A percentile compares a stretch with the other conserved stretches of the same genome.
Conservation (phyloP, 2,888 invertebrate species). For the Mesorhabditis belari region DNA sequence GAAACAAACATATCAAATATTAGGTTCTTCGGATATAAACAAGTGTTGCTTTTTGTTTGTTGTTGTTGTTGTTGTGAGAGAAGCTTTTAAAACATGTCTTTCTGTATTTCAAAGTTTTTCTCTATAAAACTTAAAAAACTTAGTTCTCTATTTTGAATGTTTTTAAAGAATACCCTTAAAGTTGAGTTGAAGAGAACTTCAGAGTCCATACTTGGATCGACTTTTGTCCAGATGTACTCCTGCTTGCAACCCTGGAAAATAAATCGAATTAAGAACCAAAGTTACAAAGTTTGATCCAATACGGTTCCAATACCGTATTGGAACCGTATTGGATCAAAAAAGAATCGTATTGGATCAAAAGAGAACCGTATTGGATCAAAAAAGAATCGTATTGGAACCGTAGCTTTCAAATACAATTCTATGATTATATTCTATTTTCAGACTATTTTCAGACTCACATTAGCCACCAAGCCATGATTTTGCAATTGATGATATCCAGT, state of each 20-base stretch:
- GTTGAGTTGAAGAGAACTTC: constrained; percentile 44
- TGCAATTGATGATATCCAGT: constrained; percentile 41
- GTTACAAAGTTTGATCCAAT: neutral
- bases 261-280: neutral
- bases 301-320: no score
- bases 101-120: no score
- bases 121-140: no score
- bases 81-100: no score
- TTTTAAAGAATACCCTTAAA: constrained; percentile 29
- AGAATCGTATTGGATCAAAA: no score
- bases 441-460: constrained; percentile 23
- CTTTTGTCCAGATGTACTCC: constrained; percentile 50
- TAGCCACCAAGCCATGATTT: constrained; percentile 47
- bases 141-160: neutral
- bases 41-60: no score
- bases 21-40: no score
- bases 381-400: neutral
- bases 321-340: no score
- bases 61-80: no score
- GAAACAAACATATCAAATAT: no score
- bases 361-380: no score
- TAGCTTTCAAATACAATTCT: neutral
- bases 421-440: no score
- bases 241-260: constrained; percentile 48
- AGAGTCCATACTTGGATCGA: constrained; percentile 37